phyloP scores from a whole-genome alignment of 2,113 vertebrate species.

The Numenius arquata region DNA sequence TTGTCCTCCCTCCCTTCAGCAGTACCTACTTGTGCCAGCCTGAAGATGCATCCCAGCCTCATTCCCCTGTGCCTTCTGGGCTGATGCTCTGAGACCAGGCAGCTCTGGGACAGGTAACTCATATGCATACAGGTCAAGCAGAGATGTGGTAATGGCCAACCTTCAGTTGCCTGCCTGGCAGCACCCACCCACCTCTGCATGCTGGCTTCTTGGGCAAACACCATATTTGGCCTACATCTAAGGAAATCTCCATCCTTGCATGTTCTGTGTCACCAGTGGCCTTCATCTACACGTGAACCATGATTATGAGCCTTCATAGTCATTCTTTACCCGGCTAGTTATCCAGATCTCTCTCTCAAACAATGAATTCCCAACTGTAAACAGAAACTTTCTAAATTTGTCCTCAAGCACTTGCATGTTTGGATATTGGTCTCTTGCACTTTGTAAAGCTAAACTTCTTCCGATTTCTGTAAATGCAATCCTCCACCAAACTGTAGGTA shows the following conservation, averaged over 20 bases:
- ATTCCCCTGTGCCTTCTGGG: not conserved
- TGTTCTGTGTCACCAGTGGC: not conserved
- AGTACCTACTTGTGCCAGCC: not conserved
- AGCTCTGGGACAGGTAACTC: not conserved
- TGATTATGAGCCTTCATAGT: fast-evolving
- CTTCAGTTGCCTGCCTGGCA: not conserved
- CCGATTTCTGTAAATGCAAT: not conserved
- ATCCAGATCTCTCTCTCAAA: not conserved
- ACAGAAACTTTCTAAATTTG: not conserved
- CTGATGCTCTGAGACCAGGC: not conserved
- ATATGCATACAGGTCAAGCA: fast-evolving
- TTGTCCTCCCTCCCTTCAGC: not conserved
- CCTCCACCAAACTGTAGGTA: not conserved
- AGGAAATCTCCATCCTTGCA: not conserved
- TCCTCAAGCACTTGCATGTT: not conserved
- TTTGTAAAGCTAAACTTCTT: not conserved
- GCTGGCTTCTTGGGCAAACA: not conserved
- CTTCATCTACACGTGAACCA: not conserved
- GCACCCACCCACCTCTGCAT: not conserved
- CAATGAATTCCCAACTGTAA: not conserved
- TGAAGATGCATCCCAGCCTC: not conserved
- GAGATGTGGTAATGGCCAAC: not conserved
- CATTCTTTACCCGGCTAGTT: not conserved
- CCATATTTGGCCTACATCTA: fast-evolving
- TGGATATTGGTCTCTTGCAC: not conserved